Conservation (phyloP, 2,797 vertebrate species). For the Oreochromis mossambicus region DNA sequence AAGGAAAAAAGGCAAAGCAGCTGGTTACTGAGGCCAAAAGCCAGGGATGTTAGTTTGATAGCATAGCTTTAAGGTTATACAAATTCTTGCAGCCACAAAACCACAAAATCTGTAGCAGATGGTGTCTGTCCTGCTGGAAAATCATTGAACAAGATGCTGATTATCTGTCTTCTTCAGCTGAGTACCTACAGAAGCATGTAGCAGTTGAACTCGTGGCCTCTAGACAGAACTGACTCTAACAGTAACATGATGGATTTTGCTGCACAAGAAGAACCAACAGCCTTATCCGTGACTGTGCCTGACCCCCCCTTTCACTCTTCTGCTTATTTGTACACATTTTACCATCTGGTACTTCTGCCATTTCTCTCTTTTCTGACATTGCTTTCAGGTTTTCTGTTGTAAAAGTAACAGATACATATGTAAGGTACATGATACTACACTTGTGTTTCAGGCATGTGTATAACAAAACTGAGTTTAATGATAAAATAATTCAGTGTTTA, state of each 20-base stretch:
- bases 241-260: not conserved
- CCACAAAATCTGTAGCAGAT: not conserved
- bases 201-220: not conserved
- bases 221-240: not conserved
- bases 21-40: conserved; percentile 68
- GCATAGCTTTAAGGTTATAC: not conserved
- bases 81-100: not conserved
- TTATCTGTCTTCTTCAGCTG: not conserved
- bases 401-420: not conserved
- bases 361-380: not conserved
- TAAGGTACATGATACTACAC: not conserved
- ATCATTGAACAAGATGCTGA: not conserved
- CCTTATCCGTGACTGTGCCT: not conserved
- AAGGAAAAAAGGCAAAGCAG: conserved; percentile 72
- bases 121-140: no score
- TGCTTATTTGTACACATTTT: not conserved
- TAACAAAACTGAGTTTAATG: not conserved
- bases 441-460: not conserved
- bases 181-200: not conserved
- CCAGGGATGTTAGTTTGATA: not conserved
- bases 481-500: not conserved
- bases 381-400: not conserved
- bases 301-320: not conserved
- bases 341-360: not conserved
- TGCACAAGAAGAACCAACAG: not conserved